Evolutionary conservation across 1,140 invertebrate genomes (phyloP).

Genomic region (Drosophila sucinea): DNA sequence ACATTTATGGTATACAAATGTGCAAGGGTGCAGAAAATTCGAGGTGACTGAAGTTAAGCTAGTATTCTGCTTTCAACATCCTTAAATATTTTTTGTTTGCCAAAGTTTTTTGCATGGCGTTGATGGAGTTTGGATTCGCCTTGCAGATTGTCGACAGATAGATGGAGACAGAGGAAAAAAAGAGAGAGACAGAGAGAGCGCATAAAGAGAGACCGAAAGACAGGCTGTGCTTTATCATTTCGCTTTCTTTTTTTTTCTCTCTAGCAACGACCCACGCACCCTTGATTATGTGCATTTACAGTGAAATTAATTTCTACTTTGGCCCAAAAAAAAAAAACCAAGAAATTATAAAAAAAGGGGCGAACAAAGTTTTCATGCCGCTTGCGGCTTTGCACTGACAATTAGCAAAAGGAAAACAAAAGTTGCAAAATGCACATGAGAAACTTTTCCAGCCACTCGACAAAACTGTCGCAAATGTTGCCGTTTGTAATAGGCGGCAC

Average conservation of each 20-base stretch:
- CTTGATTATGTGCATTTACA: constrained; percentile 79
- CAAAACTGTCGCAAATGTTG: constrained; percentile 9
- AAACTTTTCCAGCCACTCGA: constrained; percentile 40
- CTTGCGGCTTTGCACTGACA: constrained; percentile 73
- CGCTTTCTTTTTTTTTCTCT: constrained; percentile 14
- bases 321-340: constrained; percentile 29
- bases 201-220: neutral
- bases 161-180: neutral
- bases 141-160: constrained; percentile 18
- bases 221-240: constrained; percentile 56
- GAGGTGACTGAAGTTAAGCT: neutral
- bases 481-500: neutral
- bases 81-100: constrained; percentile 18
- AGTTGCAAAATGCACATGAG: constrained; percentile 50
- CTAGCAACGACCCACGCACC: constrained; percentile 45
- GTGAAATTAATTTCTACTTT: constrained; percentile 79
- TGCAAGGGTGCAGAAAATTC: neutral
- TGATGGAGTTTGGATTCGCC: constrained; percentile 55
- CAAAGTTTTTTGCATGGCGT: constrained; percentile 50
- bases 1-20: neutral
- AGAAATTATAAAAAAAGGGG: constrained; percentile 30
- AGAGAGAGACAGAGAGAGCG: neutral
- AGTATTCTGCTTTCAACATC: constrained; percentile 1
- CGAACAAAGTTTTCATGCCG: constrained; percentile 58
- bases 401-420: constrained; percentile 70